A percentile compares a stretch with the other conserved stretches of the same genome.
phyloP scores from a whole-genome alignment of 2,888 invertebrate genomes.

The Cyrtodaria siliqua region DNA sequence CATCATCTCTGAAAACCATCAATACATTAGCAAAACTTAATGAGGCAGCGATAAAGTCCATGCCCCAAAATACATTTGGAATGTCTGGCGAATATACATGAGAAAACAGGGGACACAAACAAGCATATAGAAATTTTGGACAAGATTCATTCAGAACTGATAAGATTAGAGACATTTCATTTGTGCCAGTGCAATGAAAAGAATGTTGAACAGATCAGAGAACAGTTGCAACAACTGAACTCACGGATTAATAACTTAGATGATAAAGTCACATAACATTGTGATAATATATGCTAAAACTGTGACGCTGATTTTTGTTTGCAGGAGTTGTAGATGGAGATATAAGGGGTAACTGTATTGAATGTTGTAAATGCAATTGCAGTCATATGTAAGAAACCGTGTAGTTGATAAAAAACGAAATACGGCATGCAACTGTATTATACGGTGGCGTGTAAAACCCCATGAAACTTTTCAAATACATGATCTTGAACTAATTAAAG shows the following conservation, averaged over 20 bases:
- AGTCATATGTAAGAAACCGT: no score
- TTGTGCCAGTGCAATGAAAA: slow-evolving; percentile 29
- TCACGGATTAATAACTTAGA: slow-evolving; percentile 13
- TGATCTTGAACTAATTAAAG: no score
- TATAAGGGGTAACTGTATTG: no score
- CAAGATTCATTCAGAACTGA: slow-evolving; percentile 43
- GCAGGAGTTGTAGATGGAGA: no score
- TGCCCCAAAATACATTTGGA: slow-evolving; percentile 43
- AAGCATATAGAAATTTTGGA: slow-evolving; percentile 33
- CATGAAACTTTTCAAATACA: no score
- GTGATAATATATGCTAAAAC: no score
- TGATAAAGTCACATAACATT: no score
- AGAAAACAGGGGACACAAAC: slow-evolving; percentile 13
- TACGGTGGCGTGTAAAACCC: no score
- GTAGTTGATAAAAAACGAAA: no score
- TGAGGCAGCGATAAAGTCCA: slow-evolving; percentile 11
- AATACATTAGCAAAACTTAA: slow-evolving; percentile 28
- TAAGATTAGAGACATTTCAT: slow-evolving; percentile 33
- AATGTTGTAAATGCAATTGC: no score
- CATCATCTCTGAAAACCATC: slow-evolving; percentile 23
- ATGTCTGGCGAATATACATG: slow-evolving; percentile 35
- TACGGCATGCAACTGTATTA: no score
- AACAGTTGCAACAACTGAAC: slow-evolving; percentile 24
- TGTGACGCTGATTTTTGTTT: no score
- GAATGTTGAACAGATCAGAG: slow-evolving; percentile 26